Conservation (phyloP, 2,888 invertebrate species). For the Netelia inedita region DNA sequence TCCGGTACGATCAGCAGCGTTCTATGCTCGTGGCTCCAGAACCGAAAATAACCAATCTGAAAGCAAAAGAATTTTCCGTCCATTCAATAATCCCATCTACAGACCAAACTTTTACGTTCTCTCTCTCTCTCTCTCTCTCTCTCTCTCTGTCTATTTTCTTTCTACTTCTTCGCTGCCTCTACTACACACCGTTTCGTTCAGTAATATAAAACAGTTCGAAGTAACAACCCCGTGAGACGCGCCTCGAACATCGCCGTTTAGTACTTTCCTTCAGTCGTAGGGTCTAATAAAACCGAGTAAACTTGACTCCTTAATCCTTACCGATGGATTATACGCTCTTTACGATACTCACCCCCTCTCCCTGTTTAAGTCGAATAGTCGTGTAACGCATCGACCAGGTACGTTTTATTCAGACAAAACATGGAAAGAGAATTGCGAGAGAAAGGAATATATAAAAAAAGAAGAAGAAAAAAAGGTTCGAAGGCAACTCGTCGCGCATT, state of each 20-base stretch:
- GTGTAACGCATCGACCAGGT: constrained; percentile 60
- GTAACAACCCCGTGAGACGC: constrained; percentile 57
- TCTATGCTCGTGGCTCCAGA: not conserved
- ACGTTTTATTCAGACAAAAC: constrained; percentile 53
- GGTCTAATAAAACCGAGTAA: constrained; percentile 68
- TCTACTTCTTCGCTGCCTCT: not conserved
- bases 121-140: constrained; percentile 16
- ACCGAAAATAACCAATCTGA: constrained; percentile 54
- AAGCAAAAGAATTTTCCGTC: constrained; percentile 59
- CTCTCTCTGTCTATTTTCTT: constrained; percentile 10
- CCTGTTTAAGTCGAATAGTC: constrained; percentile 58
- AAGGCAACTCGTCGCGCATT: constrained; percentile 54
- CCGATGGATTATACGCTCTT: constrained; percentile 69
- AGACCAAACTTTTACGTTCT: constrained; percentile 49
- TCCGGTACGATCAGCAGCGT: constrained; percentile 17
- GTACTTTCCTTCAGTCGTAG: constrained; percentile 47
- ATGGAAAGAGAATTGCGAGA: constrained; percentile 29
- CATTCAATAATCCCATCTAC: constrained; percentile 56
- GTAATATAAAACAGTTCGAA: constrained; percentile 67
- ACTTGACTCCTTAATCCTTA: constrained; percentile 69
- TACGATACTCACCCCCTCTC: constrained; percentile 60
- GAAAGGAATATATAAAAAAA: constrained; percentile 28
- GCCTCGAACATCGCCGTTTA: constrained; percentile 58
- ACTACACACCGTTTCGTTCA: constrained; percentile 37
- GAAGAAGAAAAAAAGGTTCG: constrained; percentile 51